Base-by-base conservation (phyloP, 2,888 invertebrate species). In the Hirudinaria manillensis region DNA sequence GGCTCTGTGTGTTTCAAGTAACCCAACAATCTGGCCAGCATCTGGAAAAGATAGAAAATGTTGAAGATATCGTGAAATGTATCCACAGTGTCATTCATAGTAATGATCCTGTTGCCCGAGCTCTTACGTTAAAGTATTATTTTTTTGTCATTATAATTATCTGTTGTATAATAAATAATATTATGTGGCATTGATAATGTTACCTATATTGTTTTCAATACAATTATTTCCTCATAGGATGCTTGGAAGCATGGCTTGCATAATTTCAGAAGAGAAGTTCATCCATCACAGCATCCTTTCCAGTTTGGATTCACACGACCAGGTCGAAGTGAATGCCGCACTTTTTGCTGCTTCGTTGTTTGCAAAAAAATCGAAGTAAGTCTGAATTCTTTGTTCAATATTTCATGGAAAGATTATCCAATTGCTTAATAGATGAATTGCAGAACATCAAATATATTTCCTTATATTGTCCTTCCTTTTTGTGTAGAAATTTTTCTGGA, bases 21-120 rank as follows among this genome's bases (percentile, higher is more conserved):
- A 93, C 94, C 78, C 93, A 96, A 80, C 94, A 97, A 83, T 95
- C 95, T 83, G 93, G 94, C 77, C 93, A 94, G 83, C 96, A 97
- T 86, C 87, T 97, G 75, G 94, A 96, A 83, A 97, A 87, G 87
- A 94, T 98, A 79, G 87, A 96, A 36, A 97, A 94, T 84, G 92
- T 96, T 0, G 96, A 97, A 82, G 96, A 97, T 85, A 93, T 93
- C 86, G 89, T 96, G 4, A 89, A 93, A 70, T 88, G 95, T 80
- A 91, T 98, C 36, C 94, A 92, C 82, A 92, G 93, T 85, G 98
- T 98, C 0, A 91, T 94, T 81, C 94, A 97, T 85, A 94, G 96
- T 10, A 98, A 98, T 84, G 98, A 98, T 86, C 95, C 97, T 0
- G 84, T 96, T 10, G 97, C 97, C 0, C 89, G 97, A 81, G 93